phyloP scores from a whole-genome alignment of 2,113 vertebrate genomes.

The Melanocharis versteri region DNA sequence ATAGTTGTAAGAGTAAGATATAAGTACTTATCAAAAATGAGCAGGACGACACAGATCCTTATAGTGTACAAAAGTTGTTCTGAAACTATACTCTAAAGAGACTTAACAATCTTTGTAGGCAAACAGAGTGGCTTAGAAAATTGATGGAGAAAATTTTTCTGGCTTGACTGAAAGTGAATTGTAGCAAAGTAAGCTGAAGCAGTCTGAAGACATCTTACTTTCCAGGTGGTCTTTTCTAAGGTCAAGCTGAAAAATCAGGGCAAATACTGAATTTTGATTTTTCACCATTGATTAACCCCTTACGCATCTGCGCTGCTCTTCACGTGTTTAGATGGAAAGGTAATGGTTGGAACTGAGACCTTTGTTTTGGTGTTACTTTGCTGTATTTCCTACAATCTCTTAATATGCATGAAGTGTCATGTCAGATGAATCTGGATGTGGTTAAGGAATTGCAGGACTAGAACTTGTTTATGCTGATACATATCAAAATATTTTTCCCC shows the following conservation, averaged over 20 bases:
- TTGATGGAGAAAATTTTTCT: neutral
- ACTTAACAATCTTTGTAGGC: neutral
- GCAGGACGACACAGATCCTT: neutral
- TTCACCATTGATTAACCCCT: neutral
- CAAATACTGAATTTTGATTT: neutral
- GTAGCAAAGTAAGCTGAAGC: neutral
- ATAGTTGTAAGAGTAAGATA: neutral
- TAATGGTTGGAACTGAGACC: neutral
- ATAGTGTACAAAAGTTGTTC: neutral
- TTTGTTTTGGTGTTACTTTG: neutral
- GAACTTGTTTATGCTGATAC: neutral
- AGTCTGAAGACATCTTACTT: neutral
- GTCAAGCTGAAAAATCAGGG: neutral
- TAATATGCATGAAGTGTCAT: neutral
- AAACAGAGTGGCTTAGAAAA: neutral
- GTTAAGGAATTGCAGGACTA: neutral
- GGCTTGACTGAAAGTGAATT: neutral
- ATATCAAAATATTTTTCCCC: neutral
- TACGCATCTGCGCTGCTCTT: neutral
- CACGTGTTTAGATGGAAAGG: neutral
- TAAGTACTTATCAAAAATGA: neutral
- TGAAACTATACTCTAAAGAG: neutral
- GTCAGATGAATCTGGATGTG: neutral
- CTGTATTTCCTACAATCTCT: neutral
- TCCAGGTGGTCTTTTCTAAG: neutral